Conservation (phyloP, 37 sponge, comb jelly and placozoan genomes). For the Crambe crambe region DNA sequence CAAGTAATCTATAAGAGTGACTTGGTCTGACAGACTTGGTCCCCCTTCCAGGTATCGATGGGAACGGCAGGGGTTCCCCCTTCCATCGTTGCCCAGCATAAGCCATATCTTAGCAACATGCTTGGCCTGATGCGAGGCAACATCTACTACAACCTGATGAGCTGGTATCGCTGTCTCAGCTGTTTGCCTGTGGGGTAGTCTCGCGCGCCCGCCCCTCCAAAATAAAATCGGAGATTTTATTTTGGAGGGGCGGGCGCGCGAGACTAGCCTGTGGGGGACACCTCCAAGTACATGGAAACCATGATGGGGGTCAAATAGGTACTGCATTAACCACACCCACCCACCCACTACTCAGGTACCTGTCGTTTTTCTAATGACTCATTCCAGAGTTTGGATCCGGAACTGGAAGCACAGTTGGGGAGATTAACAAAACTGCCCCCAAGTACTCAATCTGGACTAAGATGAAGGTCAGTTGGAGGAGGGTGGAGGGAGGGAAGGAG, state of each 20-base stretch:
- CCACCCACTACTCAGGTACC: background rate
- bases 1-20: background rate
- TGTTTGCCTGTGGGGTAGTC: slow-evolving; percentile 69
- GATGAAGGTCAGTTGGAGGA: slow-evolving; percentile 62
- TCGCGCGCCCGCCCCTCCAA: too few relatives aligned
- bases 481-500: background rate
- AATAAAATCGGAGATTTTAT: too few relatives aligned
- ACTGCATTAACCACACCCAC: too few relatives aligned
- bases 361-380: background rate
- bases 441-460: slow-evolving; percentile 68
- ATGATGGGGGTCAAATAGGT: slow-evolving; percentile 96
- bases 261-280: too few relatives aligned
- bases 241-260: too few relatives aligned
- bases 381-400: slow-evolving; percentile 63
- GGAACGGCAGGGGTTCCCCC: slow-evolving; percentile 69
- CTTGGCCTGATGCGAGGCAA: slow-evolving; percentile 85
- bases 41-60: slow-evolving; percentile 78
- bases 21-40: background rate
- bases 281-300: slow-evolving; percentile 89
- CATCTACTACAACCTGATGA: slow-evolving; percentile 89
- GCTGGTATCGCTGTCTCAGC: slow-evolving; percentile 85
- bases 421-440: slow-evolving; percentile 62
- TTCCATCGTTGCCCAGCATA: slow-evolving; percentile 29
- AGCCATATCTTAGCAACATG: slow-evolving; percentile 82
- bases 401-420: slow-evolving; percentile 67